Conservation (phyloP, 35 echinoderm and acorn worm species). For the Acanthaster planci region DNA sequence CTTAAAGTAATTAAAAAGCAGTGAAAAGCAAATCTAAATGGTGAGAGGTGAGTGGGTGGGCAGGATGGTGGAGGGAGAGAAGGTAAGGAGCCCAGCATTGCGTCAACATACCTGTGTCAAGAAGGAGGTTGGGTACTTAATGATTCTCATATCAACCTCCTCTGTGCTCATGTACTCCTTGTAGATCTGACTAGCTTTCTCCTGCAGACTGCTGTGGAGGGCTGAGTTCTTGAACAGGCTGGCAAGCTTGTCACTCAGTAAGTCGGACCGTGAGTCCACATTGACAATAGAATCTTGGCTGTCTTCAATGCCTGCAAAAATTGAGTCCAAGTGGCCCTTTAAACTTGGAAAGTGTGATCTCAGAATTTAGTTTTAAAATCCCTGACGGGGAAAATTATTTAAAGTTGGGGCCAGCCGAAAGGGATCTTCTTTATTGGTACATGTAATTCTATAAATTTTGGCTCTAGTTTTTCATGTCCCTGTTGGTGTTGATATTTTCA, state of each 20-base stretch:
- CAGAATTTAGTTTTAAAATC: no score
- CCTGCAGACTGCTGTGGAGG: constrained; percentile 11
- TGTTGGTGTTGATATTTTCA: no score
- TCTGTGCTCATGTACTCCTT: constrained; percentile 23
- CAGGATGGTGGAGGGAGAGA: neutral
- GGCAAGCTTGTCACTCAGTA: neutral
- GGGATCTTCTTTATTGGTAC: no score
- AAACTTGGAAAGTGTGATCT: no score
- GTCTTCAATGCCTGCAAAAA: neutral
- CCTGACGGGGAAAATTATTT: no score
- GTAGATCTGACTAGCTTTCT: constrained; percentile 34
- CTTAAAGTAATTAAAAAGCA: no score
- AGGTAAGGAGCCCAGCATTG: neutral
- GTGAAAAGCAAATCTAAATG: neutral
- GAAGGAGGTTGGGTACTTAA: constrained; percentile 76
- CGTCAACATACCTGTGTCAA: constrained; percentile 53
- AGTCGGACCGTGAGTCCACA: neutral
- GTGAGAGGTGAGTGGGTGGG: neutral
- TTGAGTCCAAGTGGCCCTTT: neutral
- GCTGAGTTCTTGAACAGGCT: constrained; percentile 31
- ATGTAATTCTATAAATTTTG: no score
- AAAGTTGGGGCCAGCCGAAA: no score
- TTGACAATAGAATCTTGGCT: neutral
- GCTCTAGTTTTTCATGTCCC: no score
- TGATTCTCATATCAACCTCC: neutral